Percentiles rank a stretch among this genome's conserved stretches.
Evolutionary conservation across 2,113 vertebrate species (phyloP).

Genomic region (Lagopus leucura): DNA sequence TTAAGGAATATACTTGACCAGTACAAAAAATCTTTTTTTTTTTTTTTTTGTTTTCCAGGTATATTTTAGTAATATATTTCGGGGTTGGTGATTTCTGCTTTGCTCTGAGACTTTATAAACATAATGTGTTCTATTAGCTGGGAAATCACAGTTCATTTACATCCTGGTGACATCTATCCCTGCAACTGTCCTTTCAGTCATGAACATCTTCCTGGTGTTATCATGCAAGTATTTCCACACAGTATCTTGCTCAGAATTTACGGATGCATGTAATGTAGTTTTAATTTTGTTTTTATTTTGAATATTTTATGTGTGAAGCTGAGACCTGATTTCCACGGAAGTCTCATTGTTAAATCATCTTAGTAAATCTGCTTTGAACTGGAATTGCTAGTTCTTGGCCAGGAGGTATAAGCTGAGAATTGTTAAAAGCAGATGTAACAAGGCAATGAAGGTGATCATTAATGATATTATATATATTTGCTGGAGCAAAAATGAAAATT

Average conservation of each 20-base stretch:
- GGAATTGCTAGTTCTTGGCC: background rate
- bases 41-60: background rate
- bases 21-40: background rate
- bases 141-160: background rate
- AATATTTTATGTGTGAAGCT: background rate
- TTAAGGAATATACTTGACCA: background rate
- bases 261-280: background rate
- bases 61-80: background rate
- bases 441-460: slow-evolving; percentile 33
- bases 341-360: background rate
- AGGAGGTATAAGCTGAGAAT: background rate
- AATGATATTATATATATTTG: background rate
- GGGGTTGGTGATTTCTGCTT: background rate
- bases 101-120: background rate
- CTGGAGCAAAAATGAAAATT: slow-evolving; percentile 44
- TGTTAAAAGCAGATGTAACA: slow-evolving; percentile 12
- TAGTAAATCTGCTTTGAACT: background rate
- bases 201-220: background rate
- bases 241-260: background rate
- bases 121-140: background rate
- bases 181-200: background rate
- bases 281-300: background rate
- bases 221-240: background rate
- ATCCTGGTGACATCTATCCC: background rate
- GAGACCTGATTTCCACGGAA: background rate